Conservation (phyloP, 2,113 vertebrate species). For the Scophthalmus maximus region DNA sequence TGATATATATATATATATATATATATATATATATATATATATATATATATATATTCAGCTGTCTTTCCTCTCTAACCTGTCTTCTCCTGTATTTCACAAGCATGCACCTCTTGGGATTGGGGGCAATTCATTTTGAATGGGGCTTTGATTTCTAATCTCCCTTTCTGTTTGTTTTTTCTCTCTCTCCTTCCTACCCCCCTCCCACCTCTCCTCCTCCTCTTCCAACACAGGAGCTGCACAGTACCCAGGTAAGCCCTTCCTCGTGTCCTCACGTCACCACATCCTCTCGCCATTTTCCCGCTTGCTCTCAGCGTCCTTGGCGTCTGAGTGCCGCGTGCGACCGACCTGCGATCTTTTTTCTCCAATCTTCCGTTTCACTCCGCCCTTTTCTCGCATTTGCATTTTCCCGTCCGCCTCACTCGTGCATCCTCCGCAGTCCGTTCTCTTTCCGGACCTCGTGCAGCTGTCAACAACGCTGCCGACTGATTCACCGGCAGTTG, state of each 20-base stretch:
- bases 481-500: slow-evolving; percentile 15
- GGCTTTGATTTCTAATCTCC: slow-evolving; percentile 59
- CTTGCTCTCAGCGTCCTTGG: slow-evolving; percentile 3
- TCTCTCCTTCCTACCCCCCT: neutral
- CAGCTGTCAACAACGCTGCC: slow-evolving; percentile 11
- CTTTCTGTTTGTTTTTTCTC: slow-evolving; percentile 47
- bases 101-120: slow-evolving; percentile 40
- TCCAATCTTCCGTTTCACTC: slow-evolving; percentile 4
- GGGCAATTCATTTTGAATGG: slow-evolving; percentile 20
- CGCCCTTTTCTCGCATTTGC: neutral
- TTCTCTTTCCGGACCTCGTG: slow-evolving; percentile 12
- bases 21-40: too few species aligned
- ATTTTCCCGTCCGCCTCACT: slow-evolving; percentile 19
- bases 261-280: slow-evolving; percentile 21
- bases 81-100: slow-evolving; percentile 33
- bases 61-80: slow-evolving; percentile 3
- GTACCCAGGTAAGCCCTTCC: slow-evolving; percentile 77
- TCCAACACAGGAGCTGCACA: slow-evolving; percentile 80
- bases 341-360: neutral
- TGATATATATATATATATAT: neutral
- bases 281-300: neutral
- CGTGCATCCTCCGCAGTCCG: neutral
- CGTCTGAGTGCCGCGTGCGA: neutral
- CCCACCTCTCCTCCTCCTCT: slow-evolving; percentile 19
- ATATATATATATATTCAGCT: neutral